These are phyloP conservation scores for Ptychoptera contaminata DNA, from an alignment of 2,888 invertebrate species.

Conservation along the genomic window DNA sequence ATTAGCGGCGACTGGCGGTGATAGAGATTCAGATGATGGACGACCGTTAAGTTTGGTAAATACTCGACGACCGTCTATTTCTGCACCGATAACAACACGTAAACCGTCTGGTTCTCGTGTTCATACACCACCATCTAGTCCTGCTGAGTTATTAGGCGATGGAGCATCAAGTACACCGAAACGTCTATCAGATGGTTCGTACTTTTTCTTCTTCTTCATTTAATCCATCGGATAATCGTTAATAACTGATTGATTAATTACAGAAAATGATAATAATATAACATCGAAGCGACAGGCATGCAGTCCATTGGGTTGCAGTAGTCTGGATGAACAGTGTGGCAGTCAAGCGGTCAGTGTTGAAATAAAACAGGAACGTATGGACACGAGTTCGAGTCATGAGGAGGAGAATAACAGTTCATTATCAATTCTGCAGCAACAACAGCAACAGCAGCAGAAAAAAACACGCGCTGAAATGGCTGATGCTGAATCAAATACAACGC, in stretches of 20 bases:
- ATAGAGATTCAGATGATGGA: constrained; percentile 62
- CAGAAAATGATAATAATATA: too few species aligned
- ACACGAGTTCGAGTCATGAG: constrained; percentile 44
- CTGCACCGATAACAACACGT: constrained; percentile 44
- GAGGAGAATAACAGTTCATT: constrained; percentile 31
- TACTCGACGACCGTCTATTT: constrained; percentile 48
- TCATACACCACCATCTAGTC: constrained; percentile 57
- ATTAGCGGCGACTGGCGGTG: constrained; percentile 39
- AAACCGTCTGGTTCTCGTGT: constrained; percentile 38
- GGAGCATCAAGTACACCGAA: constrained; percentile 72
- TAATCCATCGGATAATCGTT: too few species aligned
- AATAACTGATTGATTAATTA: too few species aligned
- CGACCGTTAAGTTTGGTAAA: constrained; percentile 57
- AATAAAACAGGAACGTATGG: constrained; percentile 52
- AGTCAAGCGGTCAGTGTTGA: constrained; percentile 24
- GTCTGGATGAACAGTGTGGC: constrained; percentile 26
- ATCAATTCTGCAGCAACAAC: constrained; percentile 11
- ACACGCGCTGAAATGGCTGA: constrained; percentile 68
- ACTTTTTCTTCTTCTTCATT: constrained; percentile 5
- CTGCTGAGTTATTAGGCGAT: constrained; percentile 58
- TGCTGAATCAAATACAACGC: constrained; percentile 80
- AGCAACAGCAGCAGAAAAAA: constrained; percentile 36
- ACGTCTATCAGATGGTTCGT: constrained; percentile 43
- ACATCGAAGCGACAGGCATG: constrained; percentile 25
- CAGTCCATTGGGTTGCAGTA: constrained; percentile 29